Conservation (phyloP, 2,113 vertebrate species). For the Bufo bufo region DNA sequence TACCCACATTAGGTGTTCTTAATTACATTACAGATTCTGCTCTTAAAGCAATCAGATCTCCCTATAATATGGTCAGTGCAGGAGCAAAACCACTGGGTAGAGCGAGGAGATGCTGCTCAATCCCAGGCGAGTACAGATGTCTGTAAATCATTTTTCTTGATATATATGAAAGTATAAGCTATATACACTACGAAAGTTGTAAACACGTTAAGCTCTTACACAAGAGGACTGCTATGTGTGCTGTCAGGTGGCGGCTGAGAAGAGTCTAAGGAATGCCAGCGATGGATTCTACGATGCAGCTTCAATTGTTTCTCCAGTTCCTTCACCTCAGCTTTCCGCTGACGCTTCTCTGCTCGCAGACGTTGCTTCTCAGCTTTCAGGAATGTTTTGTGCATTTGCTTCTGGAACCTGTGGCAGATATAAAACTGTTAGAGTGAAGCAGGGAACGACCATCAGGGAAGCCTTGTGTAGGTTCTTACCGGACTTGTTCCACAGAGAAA, state of each 20-base stretch:
- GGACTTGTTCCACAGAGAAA: slow-evolving; percentile 74
- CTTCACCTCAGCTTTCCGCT: slow-evolving; percentile 93
- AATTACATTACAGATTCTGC: too few relatives aligned
- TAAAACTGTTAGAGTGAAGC: not conserved
- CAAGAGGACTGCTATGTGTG: slow-evolving; percentile 64
- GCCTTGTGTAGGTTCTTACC: slow-evolving; percentile 61
- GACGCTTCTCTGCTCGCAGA: slow-evolving; percentile 92
- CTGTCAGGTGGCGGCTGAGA: slow-evolving; percentile 70
- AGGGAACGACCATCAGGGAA: too few relatives aligned
- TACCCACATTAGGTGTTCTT: too few relatives aligned
- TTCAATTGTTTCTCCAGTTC: slow-evolving; percentile 97
- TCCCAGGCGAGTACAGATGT: too few relatives aligned
- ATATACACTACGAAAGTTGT: too few relatives aligned
- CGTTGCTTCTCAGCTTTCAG: slow-evolving; percentile 95
- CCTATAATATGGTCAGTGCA: too few relatives aligned
- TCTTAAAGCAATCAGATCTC: too few relatives aligned
- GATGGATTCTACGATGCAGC: slow-evolving; percentile 89
- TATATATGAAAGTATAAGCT: too few relatives aligned
- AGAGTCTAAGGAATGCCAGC: slow-evolving; percentile 84
- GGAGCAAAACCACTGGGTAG: too few relatives aligned
- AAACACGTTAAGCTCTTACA: slow-evolving; percentile 66
- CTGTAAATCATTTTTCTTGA: too few relatives aligned
- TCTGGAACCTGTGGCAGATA: slow-evolving; percentile 81
- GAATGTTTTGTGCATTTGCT: slow-evolving; percentile 92
- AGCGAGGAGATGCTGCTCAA: too few relatives aligned